These are phyloP conservation scores for Cydia pomonella DNA, from an alignment of 1,140 invertebrate species.

Conservation along the genomic window DNA sequence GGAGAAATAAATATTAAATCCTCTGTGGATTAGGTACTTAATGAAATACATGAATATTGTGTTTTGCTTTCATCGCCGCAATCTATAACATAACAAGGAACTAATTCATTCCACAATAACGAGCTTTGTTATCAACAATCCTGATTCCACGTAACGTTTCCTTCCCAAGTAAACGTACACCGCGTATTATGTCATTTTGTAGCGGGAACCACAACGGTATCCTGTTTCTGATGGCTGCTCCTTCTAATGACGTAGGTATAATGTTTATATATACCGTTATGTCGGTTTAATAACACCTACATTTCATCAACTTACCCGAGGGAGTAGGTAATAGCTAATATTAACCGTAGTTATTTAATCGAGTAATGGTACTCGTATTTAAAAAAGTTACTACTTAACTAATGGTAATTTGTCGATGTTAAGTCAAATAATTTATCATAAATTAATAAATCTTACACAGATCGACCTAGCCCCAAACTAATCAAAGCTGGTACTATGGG, in stretches of 20 bases:
- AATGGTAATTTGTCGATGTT: too few relatives aligned
- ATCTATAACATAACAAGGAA: too few relatives aligned
- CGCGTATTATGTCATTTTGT: conserved; percentile 38
- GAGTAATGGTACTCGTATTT: too few relatives aligned
- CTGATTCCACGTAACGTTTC: conserved; percentile 1
- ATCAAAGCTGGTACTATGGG: too few relatives aligned
- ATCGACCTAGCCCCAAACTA: too few relatives aligned
- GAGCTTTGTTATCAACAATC: background rate
- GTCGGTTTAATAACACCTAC: background rate
- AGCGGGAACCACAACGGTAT: conserved; percentile 57
- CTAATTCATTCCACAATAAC: background rate
- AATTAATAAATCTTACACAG: too few relatives aligned
- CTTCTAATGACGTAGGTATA: conserved; percentile 41
- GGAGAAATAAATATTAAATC: background rate
- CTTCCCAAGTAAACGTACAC: background rate
- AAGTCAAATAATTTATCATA: too few relatives aligned
- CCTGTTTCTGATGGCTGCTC: conserved; percentile 53
- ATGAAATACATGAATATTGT: background rate
- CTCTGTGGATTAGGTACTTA: too few relatives aligned
- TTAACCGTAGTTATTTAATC: too few relatives aligned
- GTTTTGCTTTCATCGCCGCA: too few relatives aligned
- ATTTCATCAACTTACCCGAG: background rate
- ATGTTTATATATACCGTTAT: background rate
- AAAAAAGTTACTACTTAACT: too few relatives aligned
- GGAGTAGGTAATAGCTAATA: background rate